These are phyloP conservation scores for Orthosia incerta DNA, from an alignment of 2,888 invertebrate genomes.

Conservation along the genomic window DNA sequence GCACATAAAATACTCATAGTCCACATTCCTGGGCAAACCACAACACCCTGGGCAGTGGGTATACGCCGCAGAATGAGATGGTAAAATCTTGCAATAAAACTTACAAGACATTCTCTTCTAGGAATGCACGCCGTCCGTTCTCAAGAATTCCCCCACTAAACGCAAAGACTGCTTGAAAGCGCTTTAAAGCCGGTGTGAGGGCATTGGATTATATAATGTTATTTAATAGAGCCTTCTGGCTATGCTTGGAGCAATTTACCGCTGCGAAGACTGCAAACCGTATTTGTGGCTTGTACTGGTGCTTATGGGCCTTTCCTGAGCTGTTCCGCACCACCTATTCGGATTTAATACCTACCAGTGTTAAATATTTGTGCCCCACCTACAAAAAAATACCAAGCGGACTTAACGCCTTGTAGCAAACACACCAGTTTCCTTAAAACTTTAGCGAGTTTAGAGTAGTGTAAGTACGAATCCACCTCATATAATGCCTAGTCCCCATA, in stretches of 20 bases:
- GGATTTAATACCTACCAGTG: not conserved
- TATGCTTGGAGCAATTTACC: not conserved
- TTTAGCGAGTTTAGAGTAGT: slow-evolving; percentile 22
- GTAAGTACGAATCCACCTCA: not conserved
- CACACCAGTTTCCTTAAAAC: slow-evolving; percentile 19
- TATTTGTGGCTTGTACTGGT: no score
- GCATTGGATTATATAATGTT: slow-evolving; percentile 33
- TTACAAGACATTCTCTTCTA: slow-evolving; percentile 77
- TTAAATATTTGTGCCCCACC: not conserved
- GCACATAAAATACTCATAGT: slow-evolving; percentile 27
- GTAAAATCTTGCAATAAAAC: slow-evolving; percentile 85
- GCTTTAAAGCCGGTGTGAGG: slow-evolving; percentile 49
- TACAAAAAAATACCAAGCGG: not conserved
- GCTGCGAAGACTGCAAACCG: not conserved
- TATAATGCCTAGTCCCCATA: slow-evolving; percentile 23
- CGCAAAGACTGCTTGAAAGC: slow-evolving; percentile 67
- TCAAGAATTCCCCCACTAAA: slow-evolving; percentile 78
- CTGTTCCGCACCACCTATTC: no score
- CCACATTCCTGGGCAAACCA: slow-evolving; percentile 58
- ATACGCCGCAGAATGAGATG: slow-evolving; percentile 67
- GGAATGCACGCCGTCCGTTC: slow-evolving; percentile 79
- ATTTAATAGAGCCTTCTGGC: slow-evolving; percentile 34
- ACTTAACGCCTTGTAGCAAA: not conserved
- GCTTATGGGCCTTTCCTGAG: no score
- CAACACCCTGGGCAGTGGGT: slow-evolving; percentile 54